These are phyloP conservation scores for Elgonia sp. DNA, from an alignment of 2,888 invertebrate species.

Conservation along the genomic window DNA sequence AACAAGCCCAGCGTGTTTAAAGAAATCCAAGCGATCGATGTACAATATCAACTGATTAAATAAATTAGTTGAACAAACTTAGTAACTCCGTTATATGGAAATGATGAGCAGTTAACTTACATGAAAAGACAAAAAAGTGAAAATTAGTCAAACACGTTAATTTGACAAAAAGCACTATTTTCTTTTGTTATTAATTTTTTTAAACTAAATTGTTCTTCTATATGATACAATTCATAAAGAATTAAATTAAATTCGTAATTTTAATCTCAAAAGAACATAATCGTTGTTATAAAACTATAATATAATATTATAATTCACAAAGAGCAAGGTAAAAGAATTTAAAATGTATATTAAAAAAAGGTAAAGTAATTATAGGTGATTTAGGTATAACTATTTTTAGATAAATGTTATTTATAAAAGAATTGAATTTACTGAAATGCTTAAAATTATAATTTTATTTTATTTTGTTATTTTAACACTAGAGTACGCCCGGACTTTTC, in stretches of 20 bases:
- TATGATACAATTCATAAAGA: neutral
- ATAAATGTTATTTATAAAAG: too few relatives aligned
- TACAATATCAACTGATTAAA: conserved; percentile 27
- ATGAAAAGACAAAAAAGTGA: conserved; percentile 2
- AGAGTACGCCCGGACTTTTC: too few relatives aligned
- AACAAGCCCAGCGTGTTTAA: conserved; percentile 36
- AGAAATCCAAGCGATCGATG: conserved; percentile 44
- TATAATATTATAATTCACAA: too few relatives aligned
- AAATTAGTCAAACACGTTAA: conserved; percentile 18
- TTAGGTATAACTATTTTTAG: too few relatives aligned
- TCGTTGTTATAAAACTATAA: neutral
- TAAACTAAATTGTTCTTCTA: neutral
- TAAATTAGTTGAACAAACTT: conserved; percentile 48
- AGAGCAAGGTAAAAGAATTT: too few relatives aligned
- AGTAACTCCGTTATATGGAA: conserved; percentile 6
- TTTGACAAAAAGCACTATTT: conserved; percentile 10
- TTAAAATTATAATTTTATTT: too few relatives aligned
- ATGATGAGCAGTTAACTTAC: conserved; percentile 32
- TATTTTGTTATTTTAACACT: too few relatives aligned
- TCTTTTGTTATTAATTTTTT: neutral
- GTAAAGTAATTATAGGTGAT: neutral
- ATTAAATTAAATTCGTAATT: neutral
- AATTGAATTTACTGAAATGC: too few relatives aligned
- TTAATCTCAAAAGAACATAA: neutral
- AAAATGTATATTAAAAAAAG: too few relatives aligned